Conservation (phyloP, 2,888 invertebrate species). For the Patella pellucida region DNA sequence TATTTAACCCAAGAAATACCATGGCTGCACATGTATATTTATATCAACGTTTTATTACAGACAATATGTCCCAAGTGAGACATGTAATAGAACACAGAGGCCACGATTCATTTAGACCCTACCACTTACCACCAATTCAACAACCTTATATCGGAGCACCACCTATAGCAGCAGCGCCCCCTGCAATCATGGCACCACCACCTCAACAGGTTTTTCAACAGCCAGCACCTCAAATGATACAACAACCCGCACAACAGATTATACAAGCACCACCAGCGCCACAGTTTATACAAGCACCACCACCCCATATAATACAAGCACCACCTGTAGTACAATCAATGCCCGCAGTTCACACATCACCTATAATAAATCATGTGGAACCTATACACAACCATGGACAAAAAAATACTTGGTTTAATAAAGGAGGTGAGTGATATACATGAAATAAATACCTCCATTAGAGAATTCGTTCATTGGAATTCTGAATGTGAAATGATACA, state of each 20-base stretch:
- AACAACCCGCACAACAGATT: constrained; percentile 22
- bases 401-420: constrained; percentile 40
- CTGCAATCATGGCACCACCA: constrained; percentile 1
- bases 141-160: constrained; percentile 18
- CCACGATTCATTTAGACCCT: constrained; percentile 32
- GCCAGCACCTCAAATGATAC: constrained; percentile 10
- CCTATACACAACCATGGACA: constrained; percentile 1
- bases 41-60: background rate
- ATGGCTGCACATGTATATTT: too few relatives aligned
- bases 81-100: constrained; percentile 58
- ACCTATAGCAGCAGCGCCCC: constrained; percentile 3
- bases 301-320: constrained; percentile 28
- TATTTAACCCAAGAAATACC: too few relatives aligned
- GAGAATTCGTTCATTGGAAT: too few relatives aligned
- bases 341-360: constrained; percentile 25
- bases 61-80: constrained; percentile 55
- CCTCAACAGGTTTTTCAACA: constrained; percentile 4
- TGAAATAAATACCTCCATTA: background rate
- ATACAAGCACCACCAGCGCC: constrained; percentile 1
- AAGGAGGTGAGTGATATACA: constrained; percentile 41
- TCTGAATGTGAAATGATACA: too few relatives aligned
- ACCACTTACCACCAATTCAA: constrained; percentile 41
- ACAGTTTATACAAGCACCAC: background rate
- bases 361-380: constrained; percentile 35
- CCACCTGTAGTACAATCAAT: constrained; percentile 17